Evolutionary conservation across 2,888 invertebrate species (phyloP).

Genomic region (Drosophila nigritarsus): DNA sequence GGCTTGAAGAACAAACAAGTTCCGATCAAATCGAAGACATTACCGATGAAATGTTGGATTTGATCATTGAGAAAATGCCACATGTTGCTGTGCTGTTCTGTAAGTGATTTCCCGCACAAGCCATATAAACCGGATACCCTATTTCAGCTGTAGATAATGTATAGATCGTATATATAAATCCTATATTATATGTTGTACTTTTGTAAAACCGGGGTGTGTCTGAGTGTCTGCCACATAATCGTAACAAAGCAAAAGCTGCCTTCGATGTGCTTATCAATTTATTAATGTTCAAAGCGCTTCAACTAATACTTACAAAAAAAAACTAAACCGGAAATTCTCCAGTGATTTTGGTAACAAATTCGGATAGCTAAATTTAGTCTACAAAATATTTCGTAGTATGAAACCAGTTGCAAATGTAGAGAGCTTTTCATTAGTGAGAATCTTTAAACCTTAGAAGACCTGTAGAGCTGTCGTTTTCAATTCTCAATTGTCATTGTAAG

Average conservation of each 20-base stretch:
- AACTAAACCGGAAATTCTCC: conserved; percentile 24
- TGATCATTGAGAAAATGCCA: conserved; percentile 94
- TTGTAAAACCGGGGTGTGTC: conserved; percentile 61
- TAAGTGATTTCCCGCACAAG: conserved; percentile 86
- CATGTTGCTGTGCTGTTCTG: conserved; percentile 96
- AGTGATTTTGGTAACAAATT: conserved; percentile 1
- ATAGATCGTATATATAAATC: conserved; percentile 36
- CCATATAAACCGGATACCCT: conserved; percentile 33
- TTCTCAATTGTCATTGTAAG: background rate
- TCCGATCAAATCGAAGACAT: conserved; percentile 97
- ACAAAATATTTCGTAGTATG: conserved; percentile 31
- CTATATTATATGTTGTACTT: conserved; percentile 55
- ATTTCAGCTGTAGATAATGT: conserved; percentile 67
- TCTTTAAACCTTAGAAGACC: conserved; percentile 20
- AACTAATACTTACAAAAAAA: conserved; percentile 56
- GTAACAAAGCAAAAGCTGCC: conserved; percentile 32
- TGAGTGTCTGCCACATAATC: conserved; percentile 57
- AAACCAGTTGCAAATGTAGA: conserved; percentile 59
- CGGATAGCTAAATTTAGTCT: conserved; percentile 5
- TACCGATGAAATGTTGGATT: conserved; percentile 96
- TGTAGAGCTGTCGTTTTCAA: conserved; percentile 18
- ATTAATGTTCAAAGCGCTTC: conserved; percentile 56
- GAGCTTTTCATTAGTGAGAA: conserved; percentile 42
- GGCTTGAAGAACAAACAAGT: conserved; percentile 93
- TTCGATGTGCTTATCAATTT: conserved; percentile 57